Percentiles rank a stretch among this genome's conserved stretches.
Evolutionary conservation across 2,113 vertebrate species (phyloP).

Genomic region (Micromys minutus): DNA sequence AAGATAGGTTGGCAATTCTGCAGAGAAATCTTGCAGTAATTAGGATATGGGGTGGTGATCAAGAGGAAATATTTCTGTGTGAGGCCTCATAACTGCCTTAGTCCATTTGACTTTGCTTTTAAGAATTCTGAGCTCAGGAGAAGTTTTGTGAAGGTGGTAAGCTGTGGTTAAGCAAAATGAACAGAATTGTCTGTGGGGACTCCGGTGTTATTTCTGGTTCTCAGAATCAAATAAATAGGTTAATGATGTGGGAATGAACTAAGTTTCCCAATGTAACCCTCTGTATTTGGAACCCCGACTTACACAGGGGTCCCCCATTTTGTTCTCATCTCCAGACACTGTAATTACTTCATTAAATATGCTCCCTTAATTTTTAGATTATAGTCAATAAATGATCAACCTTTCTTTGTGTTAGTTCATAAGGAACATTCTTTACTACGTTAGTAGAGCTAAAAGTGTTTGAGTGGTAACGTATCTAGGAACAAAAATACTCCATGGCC

Average conservation of each 20-base stretch:
- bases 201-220: background rate
- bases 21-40: background rate
- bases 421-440: background rate
- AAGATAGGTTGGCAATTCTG: background rate
- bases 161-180: background rate
- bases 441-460: background rate
- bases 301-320: background rate
- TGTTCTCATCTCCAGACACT: background rate
- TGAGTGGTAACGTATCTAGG: slow-evolving; percentile 51
- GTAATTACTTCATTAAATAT: background rate
- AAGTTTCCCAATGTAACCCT: background rate
- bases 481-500: slow-evolving; percentile 51
- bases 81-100: background rate
- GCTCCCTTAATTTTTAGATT: background rate
- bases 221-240: background rate
- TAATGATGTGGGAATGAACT: background rate
- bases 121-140: background rate
- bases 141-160: background rate
- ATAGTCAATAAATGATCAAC: background rate
- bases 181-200: background rate
- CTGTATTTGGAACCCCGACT: background rate
- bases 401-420: background rate
- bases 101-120: background rate
- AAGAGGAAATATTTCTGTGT: background rate
- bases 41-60: background rate